Percentiles rank a stretch among this genome's conserved stretches.
Evolutionary conservation across 2,113 vertebrate species (phyloP).

Genomic region (Furnarius figulus): DNA sequence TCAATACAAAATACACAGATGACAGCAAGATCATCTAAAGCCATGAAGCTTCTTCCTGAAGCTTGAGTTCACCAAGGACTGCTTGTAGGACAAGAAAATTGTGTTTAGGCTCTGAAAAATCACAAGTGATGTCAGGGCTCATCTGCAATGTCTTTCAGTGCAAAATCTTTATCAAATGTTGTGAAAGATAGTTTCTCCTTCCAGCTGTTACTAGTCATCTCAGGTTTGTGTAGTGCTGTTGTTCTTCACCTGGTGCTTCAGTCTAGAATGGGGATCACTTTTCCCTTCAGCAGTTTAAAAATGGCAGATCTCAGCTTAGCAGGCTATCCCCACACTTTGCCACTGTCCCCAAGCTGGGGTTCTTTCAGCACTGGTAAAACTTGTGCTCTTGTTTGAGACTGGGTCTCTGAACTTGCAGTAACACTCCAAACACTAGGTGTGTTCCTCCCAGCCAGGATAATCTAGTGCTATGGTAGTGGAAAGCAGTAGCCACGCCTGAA

Average conservation of each 20-base stretch:
- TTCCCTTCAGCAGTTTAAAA: not conserved
- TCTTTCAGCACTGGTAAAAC: not conserved
- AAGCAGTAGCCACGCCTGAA: not conserved
- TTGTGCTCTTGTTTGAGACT: not conserved
- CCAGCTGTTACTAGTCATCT: not conserved
- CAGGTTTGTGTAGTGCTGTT: not conserved
- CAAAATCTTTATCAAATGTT: not conserved
- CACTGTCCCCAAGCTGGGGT: not conserved
- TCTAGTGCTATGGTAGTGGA: not conserved
- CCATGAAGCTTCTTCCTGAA: not conserved
- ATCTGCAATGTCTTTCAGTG: not conserved
- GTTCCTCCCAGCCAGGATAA: not conserved
- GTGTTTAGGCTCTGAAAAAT: not conserved
- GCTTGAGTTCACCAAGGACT: not conserved
- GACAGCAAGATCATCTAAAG: not conserved
- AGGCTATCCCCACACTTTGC: not conserved
- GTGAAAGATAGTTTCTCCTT: not conserved
- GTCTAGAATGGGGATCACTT: not conserved
- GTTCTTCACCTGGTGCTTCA: not conserved
- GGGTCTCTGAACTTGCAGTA: not conserved
- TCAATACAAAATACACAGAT: not conserved
- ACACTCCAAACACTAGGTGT: not conserved
- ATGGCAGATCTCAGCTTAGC: not conserved
- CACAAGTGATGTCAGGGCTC: not conserved
- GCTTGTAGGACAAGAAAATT: not conserved